Conservation (phyloP, 2,113 vertebrate genomes). For the Thinocorus orbignyianus region DNA sequence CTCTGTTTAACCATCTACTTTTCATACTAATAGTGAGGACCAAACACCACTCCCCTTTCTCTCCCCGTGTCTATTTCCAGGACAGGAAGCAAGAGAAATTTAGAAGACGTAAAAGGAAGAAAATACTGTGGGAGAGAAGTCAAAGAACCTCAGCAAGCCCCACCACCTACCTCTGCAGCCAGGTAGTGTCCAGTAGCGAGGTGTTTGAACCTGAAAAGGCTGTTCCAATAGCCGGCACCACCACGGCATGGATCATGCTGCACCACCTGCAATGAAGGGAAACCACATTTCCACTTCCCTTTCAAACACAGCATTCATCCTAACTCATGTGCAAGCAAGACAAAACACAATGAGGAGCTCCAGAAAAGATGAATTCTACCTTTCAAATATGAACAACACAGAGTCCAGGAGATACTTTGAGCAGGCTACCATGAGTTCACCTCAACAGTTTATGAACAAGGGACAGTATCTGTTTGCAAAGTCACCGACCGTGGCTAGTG, state of each 20-base stretch:
- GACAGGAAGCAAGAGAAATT: neutral
- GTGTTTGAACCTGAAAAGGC: slow-evolving; percentile 97
- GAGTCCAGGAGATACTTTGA: neutral
- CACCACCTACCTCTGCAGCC: slow-evolving; percentile 88
- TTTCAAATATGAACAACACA: accelerated
- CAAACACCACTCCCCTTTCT: neutral
- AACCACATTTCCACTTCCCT: neutral
- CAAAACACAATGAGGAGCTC: neutral
- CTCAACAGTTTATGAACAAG: neutral
- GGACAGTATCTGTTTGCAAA: neutral
- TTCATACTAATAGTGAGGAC: neutral
- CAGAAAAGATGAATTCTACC: neutral
- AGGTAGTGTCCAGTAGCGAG: slow-evolving; percentile 95
- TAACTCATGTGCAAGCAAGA: accelerated
- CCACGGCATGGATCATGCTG: slow-evolving; percentile 96
- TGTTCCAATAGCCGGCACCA: slow-evolving; percentile 98
- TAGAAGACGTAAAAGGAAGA: neutral
- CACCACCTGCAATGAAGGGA: slow-evolving; percentile 75
- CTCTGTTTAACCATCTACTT: neutral
- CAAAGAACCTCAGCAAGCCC: neutral
- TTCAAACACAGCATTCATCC: neutral
- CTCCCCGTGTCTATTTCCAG: neutral
- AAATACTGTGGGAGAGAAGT: neutral
- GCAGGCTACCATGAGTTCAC: neutral
- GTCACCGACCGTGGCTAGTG: too few species aligned